Evolutionary conservation across 2,113 vertebrate species (phyloP).

Genomic region (Antennarius striatus): DNA sequence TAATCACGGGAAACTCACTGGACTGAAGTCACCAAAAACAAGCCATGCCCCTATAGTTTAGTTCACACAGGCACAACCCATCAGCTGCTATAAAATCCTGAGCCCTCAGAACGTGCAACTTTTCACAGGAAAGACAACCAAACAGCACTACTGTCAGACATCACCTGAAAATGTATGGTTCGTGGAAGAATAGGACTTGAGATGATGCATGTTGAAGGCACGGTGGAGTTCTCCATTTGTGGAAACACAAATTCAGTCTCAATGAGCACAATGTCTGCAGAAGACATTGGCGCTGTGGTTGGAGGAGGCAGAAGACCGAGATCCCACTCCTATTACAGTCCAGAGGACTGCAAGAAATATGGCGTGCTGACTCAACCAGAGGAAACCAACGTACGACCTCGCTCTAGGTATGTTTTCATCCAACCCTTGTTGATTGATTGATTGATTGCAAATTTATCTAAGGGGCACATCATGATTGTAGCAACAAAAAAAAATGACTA

Average conservation of each 20-base stretch:
- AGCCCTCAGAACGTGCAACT: not conserved
- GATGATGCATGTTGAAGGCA: slow-evolving; percentile 67
- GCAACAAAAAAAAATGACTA: not conserved
- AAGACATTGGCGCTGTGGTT: slow-evolving; percentile 32
- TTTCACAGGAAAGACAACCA: slow-evolving; percentile 5
- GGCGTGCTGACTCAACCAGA: slow-evolving; percentile 23
- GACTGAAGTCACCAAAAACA: slow-evolving; percentile 57
- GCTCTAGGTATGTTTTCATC: slow-evolving; percentile 67
- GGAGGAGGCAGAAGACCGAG: slow-evolving; percentile 53
- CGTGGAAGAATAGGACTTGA: slow-evolving; percentile 7
- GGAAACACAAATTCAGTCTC: slow-evolving; percentile 44
- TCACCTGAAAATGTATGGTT: not conserved
- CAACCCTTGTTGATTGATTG: not conserved
- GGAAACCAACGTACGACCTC: slow-evolving; percentile 57
- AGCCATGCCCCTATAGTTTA: slow-evolving; percentile 3
- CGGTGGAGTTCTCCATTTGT: slow-evolving; percentile 51
- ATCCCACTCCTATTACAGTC: slow-evolving; percentile 65
- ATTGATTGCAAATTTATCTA: too few species aligned
- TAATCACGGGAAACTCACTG: slow-evolving; percentile 21
- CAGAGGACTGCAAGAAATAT: slow-evolving; percentile 46
- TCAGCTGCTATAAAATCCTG: slow-evolving; percentile 51
- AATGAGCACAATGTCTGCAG: slow-evolving; percentile 23
- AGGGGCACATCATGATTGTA: not conserved
- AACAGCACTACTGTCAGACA: too few species aligned
- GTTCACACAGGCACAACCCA: slow-evolving; percentile 40